These are phyloP conservation scores for Aptenodytes patagonicus DNA, from an alignment of 2,113 vertebrate genomes.

Conservation along the genomic window DNA sequence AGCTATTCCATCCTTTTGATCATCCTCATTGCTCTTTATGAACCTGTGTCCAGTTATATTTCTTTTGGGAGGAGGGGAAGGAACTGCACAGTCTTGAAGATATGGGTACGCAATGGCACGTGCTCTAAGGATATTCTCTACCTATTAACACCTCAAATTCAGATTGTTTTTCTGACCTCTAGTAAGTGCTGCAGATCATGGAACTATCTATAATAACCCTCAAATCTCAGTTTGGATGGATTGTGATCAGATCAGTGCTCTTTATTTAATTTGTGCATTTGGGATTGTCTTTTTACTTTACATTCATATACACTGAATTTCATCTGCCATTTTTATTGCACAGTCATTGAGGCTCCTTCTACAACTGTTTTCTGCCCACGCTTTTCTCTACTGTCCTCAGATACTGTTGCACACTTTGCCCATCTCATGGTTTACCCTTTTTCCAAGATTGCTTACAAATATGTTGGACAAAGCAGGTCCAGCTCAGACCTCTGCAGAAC, in stretches of 20 bases:
- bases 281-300: background rate
- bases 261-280: background rate
- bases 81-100: background rate
- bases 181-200: background rate
- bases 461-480: background rate
- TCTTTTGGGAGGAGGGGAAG: background rate
- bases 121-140: background rate
- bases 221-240: background rate
- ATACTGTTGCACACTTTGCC: background rate
- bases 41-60: background rate
- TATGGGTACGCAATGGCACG: background rate
- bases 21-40: background rate
- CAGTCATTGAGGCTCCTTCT: background rate
- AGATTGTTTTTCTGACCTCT: background rate
- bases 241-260: background rate
- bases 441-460: background rate
- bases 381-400: background rate
- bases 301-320: background rate
- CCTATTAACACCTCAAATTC: background rate
- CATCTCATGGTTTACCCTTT: background rate
- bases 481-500: background rate
- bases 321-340: background rate
- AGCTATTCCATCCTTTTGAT: background rate
- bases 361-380: background rate
- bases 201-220: background rate